A percentile compares a stretch with the other conserved stretches of the same genome.
phyloP scores from a whole-genome alignment of 2,113 vertebrate genomes.

The Pygoscelis antarcticus region DNA sequence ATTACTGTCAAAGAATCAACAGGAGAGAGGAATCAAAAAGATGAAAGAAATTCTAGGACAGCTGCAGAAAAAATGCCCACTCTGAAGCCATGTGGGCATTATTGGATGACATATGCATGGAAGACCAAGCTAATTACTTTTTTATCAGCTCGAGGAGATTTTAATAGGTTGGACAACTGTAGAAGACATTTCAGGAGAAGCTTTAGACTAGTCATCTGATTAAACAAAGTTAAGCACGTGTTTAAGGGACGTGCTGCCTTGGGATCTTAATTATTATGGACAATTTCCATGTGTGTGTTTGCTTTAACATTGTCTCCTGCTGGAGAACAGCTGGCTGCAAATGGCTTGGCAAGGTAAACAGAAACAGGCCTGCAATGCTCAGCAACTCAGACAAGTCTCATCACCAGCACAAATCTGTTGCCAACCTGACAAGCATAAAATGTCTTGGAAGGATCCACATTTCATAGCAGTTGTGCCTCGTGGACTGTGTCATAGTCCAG shows the following conservation, averaged over 20 bases:
- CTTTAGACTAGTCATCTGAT: background rate
- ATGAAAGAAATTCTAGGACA: background rate
- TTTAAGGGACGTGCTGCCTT: constrained; percentile 1
- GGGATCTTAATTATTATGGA: background rate
- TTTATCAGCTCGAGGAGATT: background rate
- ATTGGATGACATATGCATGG: background rate
- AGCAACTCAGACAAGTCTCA: background rate
- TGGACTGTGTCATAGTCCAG: background rate
- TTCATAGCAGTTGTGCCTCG: background rate
- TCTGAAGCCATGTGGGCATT: background rate
- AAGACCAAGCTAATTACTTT: background rate
- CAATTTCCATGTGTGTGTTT: constrained; percentile 3
- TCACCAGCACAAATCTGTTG: background rate
- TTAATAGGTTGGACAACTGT: background rate
- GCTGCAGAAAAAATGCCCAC: background rate
- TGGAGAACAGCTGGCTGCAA: constrained; percentile 53
- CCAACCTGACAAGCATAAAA: constrained; percentile 2
- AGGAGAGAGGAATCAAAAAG: background rate
- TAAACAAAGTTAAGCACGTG: background rate
- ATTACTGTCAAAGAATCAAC: background rate
- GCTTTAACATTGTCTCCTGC: constrained; percentile 28
- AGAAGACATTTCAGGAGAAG: background rate
- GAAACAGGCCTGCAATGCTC: constrained; percentile 26
- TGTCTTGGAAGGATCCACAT: background rate
- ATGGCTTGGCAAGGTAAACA: constrained; percentile 53